A percentile compares a stretch with the other conserved stretches of the same genome.
phyloP scores from a whole-genome alignment of 2,888 invertebrate genomes.

The Phalangium opilio region DNA sequence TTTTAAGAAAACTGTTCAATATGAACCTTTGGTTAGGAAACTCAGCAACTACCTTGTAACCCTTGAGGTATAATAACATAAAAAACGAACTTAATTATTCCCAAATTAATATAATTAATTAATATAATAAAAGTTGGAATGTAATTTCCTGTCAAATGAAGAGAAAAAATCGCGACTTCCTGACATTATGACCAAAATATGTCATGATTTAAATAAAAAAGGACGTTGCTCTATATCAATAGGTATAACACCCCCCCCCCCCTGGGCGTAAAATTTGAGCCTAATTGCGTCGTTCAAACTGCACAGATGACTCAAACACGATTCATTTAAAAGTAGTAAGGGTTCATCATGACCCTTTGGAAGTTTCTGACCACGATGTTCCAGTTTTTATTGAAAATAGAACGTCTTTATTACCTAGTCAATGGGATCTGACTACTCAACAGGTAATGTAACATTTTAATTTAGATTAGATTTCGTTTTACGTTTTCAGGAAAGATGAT shows the following conservation, averaged over 20 bases:
- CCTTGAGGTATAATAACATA: conserved; percentile 21
- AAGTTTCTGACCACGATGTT: conserved; percentile 75
- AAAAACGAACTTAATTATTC: neutral
- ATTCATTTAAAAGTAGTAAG: conserved; percentile 77
- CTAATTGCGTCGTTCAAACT: conserved; percentile 1
- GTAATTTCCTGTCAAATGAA: conserved; percentile 59
- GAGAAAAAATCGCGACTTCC: conserved; percentile 46
- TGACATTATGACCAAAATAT: conserved; percentile 57
- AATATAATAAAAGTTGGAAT: conserved; percentile 48
- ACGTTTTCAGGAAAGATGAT: neutral
- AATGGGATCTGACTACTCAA: conserved; percentile 88
- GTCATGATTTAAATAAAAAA: conserved; percentile 62
- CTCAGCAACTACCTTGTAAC: conserved; percentile 73
- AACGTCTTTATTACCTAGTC: conserved; percentile 32
- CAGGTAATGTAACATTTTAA: conserved; percentile 43
- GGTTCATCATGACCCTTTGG: conserved; percentile 59
- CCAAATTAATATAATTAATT: conserved; percentile 1
- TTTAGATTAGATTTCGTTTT: neutral
- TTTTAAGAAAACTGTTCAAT: conserved; percentile 73
- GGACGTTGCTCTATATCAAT: conserved; percentile 47
- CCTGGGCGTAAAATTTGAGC: neutral
- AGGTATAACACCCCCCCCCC: conserved; percentile 25
- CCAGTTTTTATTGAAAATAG: conserved; percentile 60
- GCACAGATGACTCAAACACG: conserved; percentile 63
- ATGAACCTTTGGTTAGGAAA: conserved; percentile 86